Conservation (phyloP, 2,113 vertebrate species). For the Chamaea fasciata region DNA sequence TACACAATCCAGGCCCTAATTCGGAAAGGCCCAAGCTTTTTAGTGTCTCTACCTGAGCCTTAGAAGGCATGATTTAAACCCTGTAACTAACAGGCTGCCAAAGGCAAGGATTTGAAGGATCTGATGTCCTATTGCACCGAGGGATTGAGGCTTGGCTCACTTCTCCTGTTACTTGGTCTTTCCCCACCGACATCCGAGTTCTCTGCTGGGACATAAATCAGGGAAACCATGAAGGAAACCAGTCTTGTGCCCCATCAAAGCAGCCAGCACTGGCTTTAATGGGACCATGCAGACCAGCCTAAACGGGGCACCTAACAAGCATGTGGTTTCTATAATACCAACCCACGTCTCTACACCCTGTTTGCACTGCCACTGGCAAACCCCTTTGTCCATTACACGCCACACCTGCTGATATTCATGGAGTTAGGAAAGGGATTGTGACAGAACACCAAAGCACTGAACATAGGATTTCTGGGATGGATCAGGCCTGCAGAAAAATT, state of each 20-base stretch:
- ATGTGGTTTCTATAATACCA: conserved; percentile 64
- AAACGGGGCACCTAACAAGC: conserved; percentile 25
- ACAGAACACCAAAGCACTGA: neutral
- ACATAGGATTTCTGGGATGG: neutral
- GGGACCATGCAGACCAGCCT: conserved; percentile 23
- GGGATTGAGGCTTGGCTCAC: neutral
- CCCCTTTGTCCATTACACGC: neutral
- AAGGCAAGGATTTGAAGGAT: conserved; percentile 68
- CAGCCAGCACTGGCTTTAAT: conserved; percentile 7
- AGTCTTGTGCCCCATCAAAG: conserved; percentile 68
- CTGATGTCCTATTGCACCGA: conserved; percentile 35
- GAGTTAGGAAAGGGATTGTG: neutral
- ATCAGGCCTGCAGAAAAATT: neutral
- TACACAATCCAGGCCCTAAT: conserved; percentile 60
- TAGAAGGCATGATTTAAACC: conserved; percentile 67
- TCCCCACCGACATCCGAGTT: conserved; percentile 71
- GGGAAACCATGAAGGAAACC: conserved; percentile 71
- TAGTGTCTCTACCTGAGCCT: conserved; percentile 58
- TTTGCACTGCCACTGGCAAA: conserved; percentile 1
- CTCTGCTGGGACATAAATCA: conserved; percentile 80
- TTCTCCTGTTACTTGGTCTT: conserved; percentile 77
- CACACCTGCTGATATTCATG: neutral
- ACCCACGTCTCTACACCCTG: neutral
- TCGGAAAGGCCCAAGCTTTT: conserved; percentile 60
- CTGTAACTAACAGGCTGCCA: conserved; percentile 63